These are phyloP conservation scores for Frankliniella intonsa DNA, from an alignment of 2,888 invertebrate species.

Conservation along the genomic window DNA sequence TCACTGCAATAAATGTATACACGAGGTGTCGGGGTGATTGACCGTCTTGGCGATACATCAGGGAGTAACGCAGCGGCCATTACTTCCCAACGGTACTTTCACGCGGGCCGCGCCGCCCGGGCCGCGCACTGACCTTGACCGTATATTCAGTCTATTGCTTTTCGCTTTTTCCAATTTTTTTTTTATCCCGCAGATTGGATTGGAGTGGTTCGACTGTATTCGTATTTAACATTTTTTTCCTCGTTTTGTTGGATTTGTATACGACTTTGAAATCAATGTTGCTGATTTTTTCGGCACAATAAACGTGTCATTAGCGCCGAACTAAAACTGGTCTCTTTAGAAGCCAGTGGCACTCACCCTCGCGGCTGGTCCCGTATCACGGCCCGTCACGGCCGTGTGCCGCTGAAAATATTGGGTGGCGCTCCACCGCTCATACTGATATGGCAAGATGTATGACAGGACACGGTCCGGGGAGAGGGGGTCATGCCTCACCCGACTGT, in stretches of 20 bases:
- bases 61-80: background rate
- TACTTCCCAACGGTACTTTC: background rate
- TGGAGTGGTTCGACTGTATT: no score
- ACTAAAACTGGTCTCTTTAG: background rate
- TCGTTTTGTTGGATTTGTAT: background rate
- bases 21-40: background rate
- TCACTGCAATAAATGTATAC: background rate
- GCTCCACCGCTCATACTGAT: background rate
- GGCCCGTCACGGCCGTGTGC: background rate
- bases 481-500: background rate
- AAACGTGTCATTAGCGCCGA: no score
- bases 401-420: background rate
- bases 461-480: background rate
- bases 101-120: no score
- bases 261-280: background rate
- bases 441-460: background rate
- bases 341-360: background rate
- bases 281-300: background rate
- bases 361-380: background rate
- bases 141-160: no score
- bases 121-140: background rate
- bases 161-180: no score
- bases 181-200: no score
- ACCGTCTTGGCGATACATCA: slow-evolving; percentile 1
- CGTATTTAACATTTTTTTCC: background rate